Base-by-base conservation (phyloP, 2,888 invertebrate genomes). In the Saturnia pavonia region DNA sequence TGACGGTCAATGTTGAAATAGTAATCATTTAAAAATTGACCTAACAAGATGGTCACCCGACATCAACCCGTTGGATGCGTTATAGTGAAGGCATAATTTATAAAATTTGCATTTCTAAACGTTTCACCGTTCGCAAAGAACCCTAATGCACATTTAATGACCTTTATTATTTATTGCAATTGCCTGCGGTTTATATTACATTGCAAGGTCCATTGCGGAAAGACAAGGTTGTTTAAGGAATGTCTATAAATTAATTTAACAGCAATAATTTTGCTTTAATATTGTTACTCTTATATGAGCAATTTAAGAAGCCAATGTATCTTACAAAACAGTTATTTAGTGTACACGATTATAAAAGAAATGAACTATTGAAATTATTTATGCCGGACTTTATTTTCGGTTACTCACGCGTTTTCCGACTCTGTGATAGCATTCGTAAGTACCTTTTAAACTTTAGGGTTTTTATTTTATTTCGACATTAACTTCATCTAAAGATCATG, bases 101-200 rank as follows among this genome's bases (percentile, higher is more conserved):
- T 77, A 76, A 83, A 86, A 87, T 88, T 87, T 85, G 86, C 86
- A 87, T 87, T 81, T 80, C 76, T 77, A 79, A 83, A 80, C 84
- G 80, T 77, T 84, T 80, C 77, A 74, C 75, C 72, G 72, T 75
- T 71, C 72, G 72, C 75, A 67, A 34, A 69, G 66, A 65, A 63
- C 71, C 70, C 83, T 87, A 86, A 87, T 87, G 87, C 80, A 80
- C 71, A 86, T 87, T 86, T 87, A 87, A 87, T 84, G 85, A 78
- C 80, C 67, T 67, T 42, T 42, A 63, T 69, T 43, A 51, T 69
- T 65, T 70, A 70, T 66, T 63, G 27, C 63, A 65, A 65, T 63
- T 70, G 27, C 65, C 48, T 66, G 69, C 40, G 42, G 43, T 51
- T 25, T 48, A 34, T 70, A 63, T 57, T 70, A 51, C 34, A 60